Conservation (phyloP, 2,113 vertebrate species). For the Scomber japonicus region DNA sequence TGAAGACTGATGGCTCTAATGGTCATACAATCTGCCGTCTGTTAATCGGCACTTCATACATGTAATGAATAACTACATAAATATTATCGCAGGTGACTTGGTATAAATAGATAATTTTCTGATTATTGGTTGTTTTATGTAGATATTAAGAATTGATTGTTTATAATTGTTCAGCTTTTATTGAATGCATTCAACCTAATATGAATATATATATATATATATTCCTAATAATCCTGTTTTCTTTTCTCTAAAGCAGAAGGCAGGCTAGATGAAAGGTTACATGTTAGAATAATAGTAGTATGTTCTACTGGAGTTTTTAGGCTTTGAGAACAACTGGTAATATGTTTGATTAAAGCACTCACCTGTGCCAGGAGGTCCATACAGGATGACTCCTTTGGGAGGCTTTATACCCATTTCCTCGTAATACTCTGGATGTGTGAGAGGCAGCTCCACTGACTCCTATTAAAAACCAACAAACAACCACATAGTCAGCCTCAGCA, state of each 20-base stretch:
- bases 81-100: background rate
- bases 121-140: no score
- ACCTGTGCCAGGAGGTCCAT: slow-evolving; percentile 98
- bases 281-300: background rate
- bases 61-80: no score
- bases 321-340: background rate
- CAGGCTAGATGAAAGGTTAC: background rate
- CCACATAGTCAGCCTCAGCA: background rate
- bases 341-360: slow-evolving; percentile 8
- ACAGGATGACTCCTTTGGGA: slow-evolving; percentile 98
- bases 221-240: no score
- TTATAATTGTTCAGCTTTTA: no score
- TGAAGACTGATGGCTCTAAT: no score
- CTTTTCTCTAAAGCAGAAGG: no score
- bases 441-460: slow-evolving; percentile 98
- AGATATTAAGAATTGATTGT: no score
- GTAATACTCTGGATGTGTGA: slow-evolving; percentile 98
- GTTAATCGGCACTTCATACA: no score
- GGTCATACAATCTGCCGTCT: no score
- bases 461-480: slow-evolving; percentile 60
- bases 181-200: no score
- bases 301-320: background rate
- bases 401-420: slow-evolving; percentile 99
- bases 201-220: no score
- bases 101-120: background rate